A percentile compares a stretch with the other conserved stretches of the same genome.
phyloP scores from a whole-genome alignment of 2,113 vertebrate species.

The Trachemys scripta region DNA sequence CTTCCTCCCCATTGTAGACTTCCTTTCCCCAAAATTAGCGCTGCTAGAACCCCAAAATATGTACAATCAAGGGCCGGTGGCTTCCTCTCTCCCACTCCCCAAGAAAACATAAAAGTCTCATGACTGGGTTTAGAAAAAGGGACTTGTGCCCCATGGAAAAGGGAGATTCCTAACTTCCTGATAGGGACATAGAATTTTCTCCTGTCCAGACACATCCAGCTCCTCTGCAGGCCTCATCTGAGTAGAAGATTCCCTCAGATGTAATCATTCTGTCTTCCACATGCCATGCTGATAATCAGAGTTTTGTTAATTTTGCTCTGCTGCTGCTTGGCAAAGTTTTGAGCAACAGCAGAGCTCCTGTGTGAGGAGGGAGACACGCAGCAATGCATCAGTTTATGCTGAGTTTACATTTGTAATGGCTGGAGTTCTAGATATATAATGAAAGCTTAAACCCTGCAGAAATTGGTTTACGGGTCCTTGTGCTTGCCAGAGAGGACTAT shows the following conservation, averaged over 20 bases:
- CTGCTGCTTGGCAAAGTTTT: neutral
- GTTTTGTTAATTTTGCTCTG: neutral
- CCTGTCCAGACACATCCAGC: neutral
- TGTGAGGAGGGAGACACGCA: neutral
- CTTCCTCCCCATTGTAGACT: neutral
- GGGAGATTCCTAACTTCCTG: neutral
- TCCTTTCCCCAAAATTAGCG: constrained; percentile 52
- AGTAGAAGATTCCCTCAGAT: neutral
- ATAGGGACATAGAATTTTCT: neutral
- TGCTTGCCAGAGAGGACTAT: neutral
- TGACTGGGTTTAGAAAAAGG: neutral
- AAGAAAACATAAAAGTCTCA: constrained; percentile 45
- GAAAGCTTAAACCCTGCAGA: neutral
- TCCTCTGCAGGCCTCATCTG: neutral
- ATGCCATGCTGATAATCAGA: fast-evolving
- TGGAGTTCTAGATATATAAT: neutral
- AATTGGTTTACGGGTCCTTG: neutral
- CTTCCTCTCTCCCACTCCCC: constrained; percentile 11
- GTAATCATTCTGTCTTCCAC: neutral
- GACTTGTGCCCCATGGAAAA: neutral
- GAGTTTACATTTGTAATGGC: neutral
- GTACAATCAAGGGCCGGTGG: neutral
- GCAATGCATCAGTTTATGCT: fast-evolving
- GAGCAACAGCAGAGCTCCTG: neutral
- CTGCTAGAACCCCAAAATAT: constrained; percentile 47